phyloP scores from a whole-genome alignment of 2,113 vertebrate genomes.

The cattle (Bos taurus) region DNA sequence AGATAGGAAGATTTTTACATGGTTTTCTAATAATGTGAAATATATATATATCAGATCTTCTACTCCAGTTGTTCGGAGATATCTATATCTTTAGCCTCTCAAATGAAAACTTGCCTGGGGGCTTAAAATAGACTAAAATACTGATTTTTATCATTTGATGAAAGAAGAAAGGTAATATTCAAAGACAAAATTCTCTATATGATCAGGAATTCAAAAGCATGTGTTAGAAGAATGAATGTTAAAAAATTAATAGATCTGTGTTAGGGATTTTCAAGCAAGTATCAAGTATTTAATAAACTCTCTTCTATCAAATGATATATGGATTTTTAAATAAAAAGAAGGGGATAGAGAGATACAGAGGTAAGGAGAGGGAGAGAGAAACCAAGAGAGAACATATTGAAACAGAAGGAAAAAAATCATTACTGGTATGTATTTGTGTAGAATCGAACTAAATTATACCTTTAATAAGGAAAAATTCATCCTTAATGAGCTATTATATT shows the following conservation, averaged over 20 bases:
- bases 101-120: background rate
- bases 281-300: background rate
- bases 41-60: background rate
- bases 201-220: conserved; percentile 21
- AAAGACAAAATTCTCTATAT: background rate
- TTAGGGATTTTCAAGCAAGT: background rate
- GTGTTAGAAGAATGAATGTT: background rate
- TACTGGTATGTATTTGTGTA: background rate
- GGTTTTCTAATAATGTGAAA: background rate
- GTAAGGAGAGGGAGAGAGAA: background rate
- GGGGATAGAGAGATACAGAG: background rate
- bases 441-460: background rate
- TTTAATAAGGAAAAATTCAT: background rate
- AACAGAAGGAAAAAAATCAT: background rate
- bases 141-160: conserved; percentile 17
- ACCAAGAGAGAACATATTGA: background rate
- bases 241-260: background rate
- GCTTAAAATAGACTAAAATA: background rate
- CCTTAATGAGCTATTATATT: background rate
- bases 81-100: background rate
- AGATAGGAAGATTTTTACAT: background rate
- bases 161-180: conserved; percentile 33
- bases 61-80: background rate
- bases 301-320: background rate
- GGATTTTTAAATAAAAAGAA: background rate